Evolutionary conservation across 2,113 vertebrate species (phyloP), one percentile per base, ranked within the genome.

Genomic region (Oenanthe melanoleuca): DNA sequence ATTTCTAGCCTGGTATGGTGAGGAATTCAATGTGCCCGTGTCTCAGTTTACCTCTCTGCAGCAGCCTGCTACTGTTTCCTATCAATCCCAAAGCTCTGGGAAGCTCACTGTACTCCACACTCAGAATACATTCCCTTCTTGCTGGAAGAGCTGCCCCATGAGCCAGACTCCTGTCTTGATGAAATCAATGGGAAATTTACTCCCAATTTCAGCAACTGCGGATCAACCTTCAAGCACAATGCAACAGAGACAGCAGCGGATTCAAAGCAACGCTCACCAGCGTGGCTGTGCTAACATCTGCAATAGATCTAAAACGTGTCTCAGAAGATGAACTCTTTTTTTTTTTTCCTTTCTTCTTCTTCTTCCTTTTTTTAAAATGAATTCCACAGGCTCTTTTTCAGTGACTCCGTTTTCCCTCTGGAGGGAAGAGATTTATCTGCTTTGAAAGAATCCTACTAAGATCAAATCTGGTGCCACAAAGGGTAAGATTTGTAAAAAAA

Each of bases 391-490:
- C 64, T 89, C 50, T 80, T 94, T 79, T 80, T 77, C 61, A 40
- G 67, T 77, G 93, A 89, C 67, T 83, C 5, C 2, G 9, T 88
- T 94, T 74, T 89, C 71, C 66, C 91, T 91, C 65, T 59, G 84
- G 81, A 77, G 66, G 9, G 37, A 47, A 83, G 25, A 96, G 85
- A 91, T 89, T 92, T 90, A 77, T 96, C 79, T 64, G 47, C 79
- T 88, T 85, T 91, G 71, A 92, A 95, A 96, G 88, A 94, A 91
- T 86, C 67, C 75, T 87, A 81, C 89, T 50, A 94, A 73, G 93
- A 96, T 92, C 71, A 96, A 92, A 96, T 73, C 72, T 7, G 5
- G 44, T 69, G 66, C 57, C 84, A 91, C 70, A 92, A 80, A 92
- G 67, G 71, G 71, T n/a, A 70, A 87, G 74, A 65, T 52, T 89